Conservation (phyloP, 2,113 vertebrate species). For the Enhydra lutris region DNA sequence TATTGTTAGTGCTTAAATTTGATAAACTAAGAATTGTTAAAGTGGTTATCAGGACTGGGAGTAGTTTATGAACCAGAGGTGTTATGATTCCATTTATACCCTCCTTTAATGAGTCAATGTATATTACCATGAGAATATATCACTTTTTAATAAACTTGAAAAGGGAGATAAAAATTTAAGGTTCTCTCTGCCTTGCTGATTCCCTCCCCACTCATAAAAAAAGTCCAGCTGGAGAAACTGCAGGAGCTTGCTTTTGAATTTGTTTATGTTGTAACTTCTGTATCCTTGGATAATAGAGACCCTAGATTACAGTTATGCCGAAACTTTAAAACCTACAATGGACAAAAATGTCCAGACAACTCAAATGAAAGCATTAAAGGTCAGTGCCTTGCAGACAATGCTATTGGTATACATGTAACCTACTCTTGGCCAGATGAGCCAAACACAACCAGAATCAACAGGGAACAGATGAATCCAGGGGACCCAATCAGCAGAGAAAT, state of each 20-base stretch:
- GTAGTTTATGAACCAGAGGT: not conserved
- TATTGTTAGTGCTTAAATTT: not conserved
- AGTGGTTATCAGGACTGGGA: not conserved
- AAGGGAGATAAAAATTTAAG: not conserved
- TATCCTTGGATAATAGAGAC: not conserved
- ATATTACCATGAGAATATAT: not conserved
- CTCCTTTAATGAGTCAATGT: not conserved
- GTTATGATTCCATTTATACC: not conserved
- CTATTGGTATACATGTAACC: not conserved
- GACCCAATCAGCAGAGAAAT: not conserved
- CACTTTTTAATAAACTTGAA: not conserved
- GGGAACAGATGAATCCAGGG: not conserved
- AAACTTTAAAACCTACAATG: slow-evolving; percentile 6
- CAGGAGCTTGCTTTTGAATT: not conserved
- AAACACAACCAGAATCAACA: not conserved
- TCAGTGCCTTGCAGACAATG: not conserved
- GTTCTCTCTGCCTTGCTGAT: not conserved
- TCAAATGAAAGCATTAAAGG: not conserved
- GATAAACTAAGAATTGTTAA: not conserved
- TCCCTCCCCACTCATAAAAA: not conserved
- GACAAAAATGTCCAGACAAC: not conserved
- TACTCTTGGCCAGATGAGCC: not conserved
- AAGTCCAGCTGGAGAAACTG: not conserved
- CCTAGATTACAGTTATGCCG: not conserved
- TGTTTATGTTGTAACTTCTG: not conserved